phyloP scores from a whole-genome alignment of 2,888 invertebrate genomes.

The Taphrorychus bicolor region DNA sequence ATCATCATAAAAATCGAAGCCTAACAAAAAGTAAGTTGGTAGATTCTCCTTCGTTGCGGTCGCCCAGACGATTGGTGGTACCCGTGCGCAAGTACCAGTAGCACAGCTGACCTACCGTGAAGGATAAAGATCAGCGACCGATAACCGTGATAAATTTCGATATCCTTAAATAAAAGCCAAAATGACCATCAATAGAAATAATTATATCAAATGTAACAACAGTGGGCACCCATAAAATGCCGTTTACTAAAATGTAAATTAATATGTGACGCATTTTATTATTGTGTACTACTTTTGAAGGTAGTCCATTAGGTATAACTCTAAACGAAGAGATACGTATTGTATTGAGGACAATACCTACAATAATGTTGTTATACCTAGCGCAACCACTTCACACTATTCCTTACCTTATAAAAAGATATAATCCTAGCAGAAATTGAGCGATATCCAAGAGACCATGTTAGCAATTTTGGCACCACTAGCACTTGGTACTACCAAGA shows the following conservation, averaged over 20 bases:
- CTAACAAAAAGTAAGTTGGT: not conserved
- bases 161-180: not conserved
- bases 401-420: not conserved
- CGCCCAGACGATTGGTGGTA: constrained; percentile 4
- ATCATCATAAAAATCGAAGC: not conserved
- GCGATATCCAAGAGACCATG: not conserved
- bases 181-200: not conserved
- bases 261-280: not conserved
- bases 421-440: not conserved
- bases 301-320: not conserved
- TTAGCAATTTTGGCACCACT: not conserved
- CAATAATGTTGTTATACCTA: too few relatives aligned
- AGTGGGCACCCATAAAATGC: too few relatives aligned
- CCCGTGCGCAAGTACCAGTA: not conserved
- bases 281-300: not conserved
- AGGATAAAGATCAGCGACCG: constrained; percentile 12
- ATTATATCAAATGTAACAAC: too few relatives aligned
- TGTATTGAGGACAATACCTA: too few relatives aligned
- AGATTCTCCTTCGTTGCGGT: not conserved
- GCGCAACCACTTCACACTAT: too few relatives aligned
- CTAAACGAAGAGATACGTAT: too few relatives aligned
- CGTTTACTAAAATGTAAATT: not conserved
- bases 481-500: not conserved
- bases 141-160: constrained; percentile 27
- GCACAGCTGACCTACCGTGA: constrained; percentile 4